phyloP scores from a whole-genome alignment of 2,113 vertebrate species.

The Melospiza georgiana region DNA sequence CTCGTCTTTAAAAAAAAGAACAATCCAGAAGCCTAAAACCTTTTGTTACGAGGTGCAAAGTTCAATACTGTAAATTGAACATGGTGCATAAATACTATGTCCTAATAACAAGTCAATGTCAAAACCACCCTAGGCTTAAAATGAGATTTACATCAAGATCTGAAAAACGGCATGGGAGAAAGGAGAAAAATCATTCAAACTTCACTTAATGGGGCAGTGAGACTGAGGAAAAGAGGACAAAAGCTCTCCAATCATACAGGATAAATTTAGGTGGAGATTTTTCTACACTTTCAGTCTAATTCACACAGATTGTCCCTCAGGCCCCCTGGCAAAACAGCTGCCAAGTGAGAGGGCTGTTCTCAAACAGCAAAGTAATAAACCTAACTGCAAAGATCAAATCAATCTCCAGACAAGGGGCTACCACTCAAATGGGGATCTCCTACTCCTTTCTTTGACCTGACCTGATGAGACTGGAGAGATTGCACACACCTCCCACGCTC shows the following conservation, averaged over 20 bases:
- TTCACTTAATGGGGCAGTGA: not conserved
- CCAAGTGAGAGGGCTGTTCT: not conserved
- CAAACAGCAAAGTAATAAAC: not conserved
- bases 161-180: conserved; percentile 18
- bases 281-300: conserved; percentile 16
- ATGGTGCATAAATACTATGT: conserved; percentile 70
- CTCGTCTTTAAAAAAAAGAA: conserved; percentile 44
- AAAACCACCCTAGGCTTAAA: conserved; percentile 66
- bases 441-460: not conserved
- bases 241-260: not conserved
- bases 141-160: conserved; percentile 59
- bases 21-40: conserved; percentile 57
- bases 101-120: conserved; percentile 70
- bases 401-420: not conserved
- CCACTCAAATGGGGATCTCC: not conserved
- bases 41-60: conserved; percentile 62
- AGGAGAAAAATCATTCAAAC: conserved; percentile 1
- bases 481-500: not conserved
- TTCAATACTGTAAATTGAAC: conserved; percentile 54
- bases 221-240: not conserved
- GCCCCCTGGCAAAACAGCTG: not conserved
- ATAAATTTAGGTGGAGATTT: not conserved
- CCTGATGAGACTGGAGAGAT: not conserved
- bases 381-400: not conserved
- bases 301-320: conserved; percentile 3